Evolutionary conservation across 2,797 vertebrate species (phyloP).

Genomic region (Centropyge bicolor): DNA sequence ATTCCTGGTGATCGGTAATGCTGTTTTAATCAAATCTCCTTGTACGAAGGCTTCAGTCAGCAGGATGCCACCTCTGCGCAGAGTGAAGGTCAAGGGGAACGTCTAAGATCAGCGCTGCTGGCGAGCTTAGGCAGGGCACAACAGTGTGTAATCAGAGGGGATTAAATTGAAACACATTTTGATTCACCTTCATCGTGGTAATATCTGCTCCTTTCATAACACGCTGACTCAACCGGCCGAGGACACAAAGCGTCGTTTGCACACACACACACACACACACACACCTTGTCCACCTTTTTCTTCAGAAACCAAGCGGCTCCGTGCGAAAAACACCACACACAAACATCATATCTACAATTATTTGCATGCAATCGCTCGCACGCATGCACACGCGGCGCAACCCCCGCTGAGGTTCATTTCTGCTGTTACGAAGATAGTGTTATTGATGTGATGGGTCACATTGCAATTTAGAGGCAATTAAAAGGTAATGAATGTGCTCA

Average conservation of each 20-base stretch:
- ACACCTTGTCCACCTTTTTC: neutral
- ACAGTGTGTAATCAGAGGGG: slow-evolving; percentile 75
- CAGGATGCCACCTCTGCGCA: slow-evolving; percentile 34
- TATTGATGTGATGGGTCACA: slow-evolving; percentile 90
- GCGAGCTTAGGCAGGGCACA: slow-evolving; percentile 57
- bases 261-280: slow-evolving; percentile 66
- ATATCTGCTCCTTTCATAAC: slow-evolving; percentile 66
- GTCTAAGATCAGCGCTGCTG: slow-evolving; percentile 62
- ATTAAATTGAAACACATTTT: slow-evolving; percentile 74
- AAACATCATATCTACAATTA: neutral
- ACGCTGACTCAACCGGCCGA: slow-evolving; percentile 31
- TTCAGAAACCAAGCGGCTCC: slow-evolving; percentile 7
- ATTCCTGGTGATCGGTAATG: slow-evolving; percentile 31
- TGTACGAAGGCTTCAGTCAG: slow-evolving; percentile 35
- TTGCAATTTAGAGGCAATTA: slow-evolving; percentile 95
- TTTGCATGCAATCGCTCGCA: slow-evolving; percentile 14
- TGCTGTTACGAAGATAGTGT: slow-evolving; percentile 84
- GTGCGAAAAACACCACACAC: slow-evolving; percentile 26
- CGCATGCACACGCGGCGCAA: slow-evolving; percentile 22
- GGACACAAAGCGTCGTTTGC: slow-evolving; percentile 20
- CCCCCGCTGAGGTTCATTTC: slow-evolving; percentile 61
- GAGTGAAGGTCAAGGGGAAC: slow-evolving; percentile 70
- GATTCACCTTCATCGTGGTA: slow-evolving; percentile 69
- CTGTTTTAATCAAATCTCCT: slow-evolving; percentile 49
- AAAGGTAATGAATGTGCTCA: slow-evolving; percentile 93